These are phyloP conservation scores for Ceraclea dissimilis DNA, from an alignment of 2,888 invertebrate species.

Conservation along the genomic window DNA sequence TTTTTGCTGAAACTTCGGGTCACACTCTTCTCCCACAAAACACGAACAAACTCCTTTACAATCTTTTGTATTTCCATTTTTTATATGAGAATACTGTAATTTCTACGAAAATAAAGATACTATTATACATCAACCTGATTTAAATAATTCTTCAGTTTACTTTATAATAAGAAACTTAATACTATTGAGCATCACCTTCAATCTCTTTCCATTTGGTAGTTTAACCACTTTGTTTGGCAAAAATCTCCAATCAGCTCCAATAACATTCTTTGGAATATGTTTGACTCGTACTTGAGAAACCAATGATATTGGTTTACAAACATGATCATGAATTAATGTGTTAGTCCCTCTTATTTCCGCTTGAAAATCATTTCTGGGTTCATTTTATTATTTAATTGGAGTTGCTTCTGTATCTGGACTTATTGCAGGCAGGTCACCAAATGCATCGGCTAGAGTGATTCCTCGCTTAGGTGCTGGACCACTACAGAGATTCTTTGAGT, in stretches of 20 bases:
- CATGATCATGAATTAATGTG: slow-evolving; percentile 37
- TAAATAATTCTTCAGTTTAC: too few species aligned
- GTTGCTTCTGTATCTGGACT: slow-evolving; percentile 33
- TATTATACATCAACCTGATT: too few species aligned
- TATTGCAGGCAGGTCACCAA: slow-evolving; percentile 46
- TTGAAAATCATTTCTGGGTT: slow-evolving; percentile 41
- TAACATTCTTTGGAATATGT: slow-evolving; percentile 38
- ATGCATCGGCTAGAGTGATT: slow-evolving; percentile 33
- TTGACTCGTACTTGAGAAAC: slow-evolving; percentile 42
- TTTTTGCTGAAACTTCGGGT: slow-evolving; percentile 39
- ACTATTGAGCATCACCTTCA: slow-evolving; percentile 24
- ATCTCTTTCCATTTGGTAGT: slow-evolving; percentile 40
- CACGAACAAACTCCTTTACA: slow-evolving; percentile 42
- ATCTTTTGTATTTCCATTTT: slow-evolving; percentile 32
- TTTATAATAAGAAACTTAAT: too few species aligned
- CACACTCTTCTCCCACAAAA: slow-evolving; percentile 35
- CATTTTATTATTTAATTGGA: slow-evolving; percentile 34
- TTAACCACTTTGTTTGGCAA: slow-evolving; percentile 43
- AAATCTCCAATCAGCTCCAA: slow-evolving; percentile 49
- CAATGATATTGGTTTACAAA: slow-evolving; percentile 44
- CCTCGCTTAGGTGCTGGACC: slow-evolving; percentile 36
- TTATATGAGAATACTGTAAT: not conserved
- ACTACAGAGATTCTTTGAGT: slow-evolving; percentile 5
- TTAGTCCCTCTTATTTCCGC: slow-evolving; percentile 30
- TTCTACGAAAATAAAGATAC: not conserved